phyloP scores from a whole-genome alignment of 1,140 invertebrate genomes.

The Euwallacea similis region DNA sequence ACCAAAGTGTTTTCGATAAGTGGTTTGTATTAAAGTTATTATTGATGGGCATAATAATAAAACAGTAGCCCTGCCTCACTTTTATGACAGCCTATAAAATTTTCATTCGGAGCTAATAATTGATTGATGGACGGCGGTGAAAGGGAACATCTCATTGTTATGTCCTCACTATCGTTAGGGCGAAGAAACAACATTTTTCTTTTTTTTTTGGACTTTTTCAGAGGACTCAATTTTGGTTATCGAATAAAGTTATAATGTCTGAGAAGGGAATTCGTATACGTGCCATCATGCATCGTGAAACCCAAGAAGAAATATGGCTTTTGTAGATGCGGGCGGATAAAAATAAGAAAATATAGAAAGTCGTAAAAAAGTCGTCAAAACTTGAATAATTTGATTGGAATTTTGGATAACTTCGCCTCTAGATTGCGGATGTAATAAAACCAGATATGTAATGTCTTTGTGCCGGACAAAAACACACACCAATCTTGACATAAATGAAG shows the following conservation, averaged over 20 bases:
- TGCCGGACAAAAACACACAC: too few species aligned
- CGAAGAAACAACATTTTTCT: too few species aligned
- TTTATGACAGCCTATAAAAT: slow-evolving; percentile 31
- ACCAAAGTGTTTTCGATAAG: slow-evolving; percentile 37
- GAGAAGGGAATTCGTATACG: too few species aligned
- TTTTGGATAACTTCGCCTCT: slow-evolving; percentile 12
- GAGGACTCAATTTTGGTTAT: too few species aligned
- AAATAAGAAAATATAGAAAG: slow-evolving; percentile 10
- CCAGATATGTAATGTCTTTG: not conserved
- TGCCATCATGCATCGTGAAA: too few species aligned
- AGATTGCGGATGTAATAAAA: not conserved
- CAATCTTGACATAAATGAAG: too few species aligned
- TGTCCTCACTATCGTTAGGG: too few species aligned
- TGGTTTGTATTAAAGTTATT: slow-evolving; percentile 35
- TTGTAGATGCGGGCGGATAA: slow-evolving; percentile 1
- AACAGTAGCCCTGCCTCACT: slow-evolving; percentile 15
- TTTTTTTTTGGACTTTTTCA: too few species aligned
- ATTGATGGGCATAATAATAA: slow-evolving; percentile 32
- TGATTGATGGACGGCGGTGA: not conserved
- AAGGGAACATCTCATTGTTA: not conserved
- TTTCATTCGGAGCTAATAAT: slow-evolving; percentile 15
- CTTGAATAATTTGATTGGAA: slow-evolving; percentile 15
- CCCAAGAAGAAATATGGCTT: too few species aligned
- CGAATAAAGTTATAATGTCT: too few species aligned
- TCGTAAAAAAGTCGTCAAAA: slow-evolving; percentile 26